Evolutionary conservation across 1,140 invertebrate species (phyloP), one percentile per base, ranked within the genome.

Genomic region (Drosophila saltans): DNA sequence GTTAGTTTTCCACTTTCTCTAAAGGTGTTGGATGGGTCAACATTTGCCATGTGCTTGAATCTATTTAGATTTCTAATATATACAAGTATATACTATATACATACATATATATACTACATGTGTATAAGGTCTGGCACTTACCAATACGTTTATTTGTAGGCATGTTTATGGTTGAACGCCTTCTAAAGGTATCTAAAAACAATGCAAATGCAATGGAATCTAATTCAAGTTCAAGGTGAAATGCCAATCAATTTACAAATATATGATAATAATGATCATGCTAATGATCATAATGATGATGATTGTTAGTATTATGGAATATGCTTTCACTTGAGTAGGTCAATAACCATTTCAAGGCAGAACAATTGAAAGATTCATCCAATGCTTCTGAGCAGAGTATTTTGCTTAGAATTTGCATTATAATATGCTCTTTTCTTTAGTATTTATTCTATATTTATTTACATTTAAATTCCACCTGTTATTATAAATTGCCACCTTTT

Each of bases 191-290:
- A 88, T 81, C 83, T 70, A 69, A 62, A 75, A 26, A 21, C 8
- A 61, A 75, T 66, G 62, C 83, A 72, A 78, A 78, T 82, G 79
- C 69, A 72, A 66, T 80, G 78, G 61, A 73, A 83, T 72, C 69
- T 69, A 88, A 89, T 89, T 75, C 85, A 88, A 89, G 84, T 88
- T 88, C 84, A 89, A 88, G 84, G 84, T 84, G 58, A 84, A 61
- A 39, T 28, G 40, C 52, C 59, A 33, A 9, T 63, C 68, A 72
- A 48, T 43, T 64, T 76, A 48, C 16, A 36, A 36, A 6, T 36
- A 1, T 36, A 36, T 36, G 33, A 36, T 36, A 36, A 36, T 7
- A 36, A 36, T 36, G 33, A 66, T 48, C n/a, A 63, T 21, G 33
- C 4, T n/a, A 52, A 58, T 40, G 57, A 76, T 65, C 65, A 58